Conservation (phyloP, 2,797 vertebrate genomes). For the Xyrichtys novacula region DNA sequence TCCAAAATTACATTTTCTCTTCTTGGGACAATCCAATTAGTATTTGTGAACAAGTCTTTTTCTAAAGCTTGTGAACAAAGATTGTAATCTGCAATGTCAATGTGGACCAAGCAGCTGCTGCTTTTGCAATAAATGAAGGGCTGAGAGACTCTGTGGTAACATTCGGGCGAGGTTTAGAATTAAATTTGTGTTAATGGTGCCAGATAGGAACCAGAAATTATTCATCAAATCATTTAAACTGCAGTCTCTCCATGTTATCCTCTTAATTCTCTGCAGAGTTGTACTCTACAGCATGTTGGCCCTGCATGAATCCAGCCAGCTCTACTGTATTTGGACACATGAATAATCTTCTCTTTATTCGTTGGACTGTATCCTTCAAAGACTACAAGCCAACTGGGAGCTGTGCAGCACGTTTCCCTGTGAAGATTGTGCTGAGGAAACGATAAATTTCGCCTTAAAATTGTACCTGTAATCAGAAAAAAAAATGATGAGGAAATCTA, state of each 20-base stretch:
- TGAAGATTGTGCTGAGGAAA: constrained; percentile 1
- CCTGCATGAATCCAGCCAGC: constrained; percentile 11
- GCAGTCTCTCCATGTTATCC: constrained; percentile 16
- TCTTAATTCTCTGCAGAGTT: constrained; percentile 34
- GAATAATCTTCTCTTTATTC: constrained; percentile 29
- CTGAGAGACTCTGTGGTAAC: constrained; percentile 30
- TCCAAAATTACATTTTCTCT: constrained; percentile 57
- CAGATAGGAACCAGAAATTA: constrained; percentile 44
- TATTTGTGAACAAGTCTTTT: constrained; percentile 61
- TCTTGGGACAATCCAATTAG: constrained; percentile 64
- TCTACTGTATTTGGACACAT: constrained; percentile 14
- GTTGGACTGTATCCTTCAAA: constrained; percentile 20
- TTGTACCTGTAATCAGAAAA: constrained; percentile 36
- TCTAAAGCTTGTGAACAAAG: constrained; percentile 49
- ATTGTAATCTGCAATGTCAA: constrained; percentile 37
- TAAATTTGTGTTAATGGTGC: constrained; percentile 34
- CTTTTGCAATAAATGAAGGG: constrained; percentile 42
- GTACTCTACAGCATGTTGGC: constrained; percentile 23
- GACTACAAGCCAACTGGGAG: constrained; percentile 13
- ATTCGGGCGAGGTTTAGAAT: constrained; percentile 31
- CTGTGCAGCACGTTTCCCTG: not conserved
- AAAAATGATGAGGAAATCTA: constrained; percentile 49
- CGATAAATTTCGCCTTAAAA: constrained; percentile 17
- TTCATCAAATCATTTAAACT: constrained; percentile 32
- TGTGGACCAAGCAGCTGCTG: constrained; percentile 33